These are phyloP conservation scores for Nannoperca australis DNA, from an alignment of 2,797 vertebrate species.

Conservation along the genomic window DNA sequence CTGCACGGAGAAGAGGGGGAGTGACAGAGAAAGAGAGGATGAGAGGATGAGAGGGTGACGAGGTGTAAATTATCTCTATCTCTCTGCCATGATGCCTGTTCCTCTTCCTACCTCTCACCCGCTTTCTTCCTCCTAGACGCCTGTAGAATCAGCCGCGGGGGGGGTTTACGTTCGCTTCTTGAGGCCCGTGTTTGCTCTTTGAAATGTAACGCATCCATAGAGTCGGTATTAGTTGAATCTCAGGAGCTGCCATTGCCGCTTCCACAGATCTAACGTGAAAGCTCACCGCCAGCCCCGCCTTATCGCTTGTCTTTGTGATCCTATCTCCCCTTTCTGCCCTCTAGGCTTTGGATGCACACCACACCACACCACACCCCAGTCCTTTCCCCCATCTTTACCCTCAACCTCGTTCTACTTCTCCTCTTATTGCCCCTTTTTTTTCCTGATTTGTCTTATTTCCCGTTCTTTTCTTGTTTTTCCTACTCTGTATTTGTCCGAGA, in stretches of 20 bases:
- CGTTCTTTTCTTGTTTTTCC: not conserved
- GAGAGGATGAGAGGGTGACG: conserved; percentile 53
- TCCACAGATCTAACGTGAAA: conserved; percentile 47
- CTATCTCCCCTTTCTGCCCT: conserved; percentile 28
- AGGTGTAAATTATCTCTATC: conserved; percentile 69
- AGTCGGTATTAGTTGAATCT: conserved; percentile 36
- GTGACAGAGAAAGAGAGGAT: conserved; percentile 18
- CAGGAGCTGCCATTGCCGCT: conserved; percentile 20
- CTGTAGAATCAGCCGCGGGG: conserved; percentile 12
- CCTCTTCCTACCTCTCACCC: conserved; percentile 32
- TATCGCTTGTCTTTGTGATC: conserved; percentile 17
- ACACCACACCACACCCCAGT: not conserved
- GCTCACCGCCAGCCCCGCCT: conserved; percentile 41
- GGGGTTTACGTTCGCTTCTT: conserved; percentile 24
- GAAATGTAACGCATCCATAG: conserved; percentile 30
- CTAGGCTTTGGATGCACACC: conserved; percentile 15
- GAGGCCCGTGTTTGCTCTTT: conserved; percentile 34
- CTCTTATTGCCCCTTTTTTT: not conserved
- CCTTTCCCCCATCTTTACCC: conserved; percentile 16
- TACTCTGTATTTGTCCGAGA: not conserved
- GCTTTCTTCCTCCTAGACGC: conserved; percentile 24
- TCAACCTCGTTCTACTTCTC: conserved; percentile 3
- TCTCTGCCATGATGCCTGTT: conserved; percentile 34
- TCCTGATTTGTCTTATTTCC: not conserved
- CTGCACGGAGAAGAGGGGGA: conserved; percentile 16